Base-by-base conservation (phyloP, 2,113 vertebrate species). In the Cheilinus undulatus region DNA sequence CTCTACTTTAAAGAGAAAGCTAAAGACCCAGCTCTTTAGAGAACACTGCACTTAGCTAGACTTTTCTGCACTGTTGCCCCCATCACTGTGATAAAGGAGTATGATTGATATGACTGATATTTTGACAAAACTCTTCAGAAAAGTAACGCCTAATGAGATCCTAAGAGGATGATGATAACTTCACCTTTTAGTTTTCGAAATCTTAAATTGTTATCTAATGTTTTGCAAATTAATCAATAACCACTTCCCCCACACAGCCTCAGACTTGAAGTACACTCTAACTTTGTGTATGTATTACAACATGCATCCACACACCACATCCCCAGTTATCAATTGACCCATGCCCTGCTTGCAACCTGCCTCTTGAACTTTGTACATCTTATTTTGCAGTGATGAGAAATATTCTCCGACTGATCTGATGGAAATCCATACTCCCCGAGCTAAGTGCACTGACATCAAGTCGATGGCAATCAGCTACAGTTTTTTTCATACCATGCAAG, bases 371-470 rank as follows among this genome's bases (percentile, higher is more conserved):
- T 14, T 72, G 22, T 24, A 82, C 64, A 45, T 50, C 83, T 81
- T 74, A 56, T 57, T 84, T 69, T 34, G 62, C 32, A 45, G 65
- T 14, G 7, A 49, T 69, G 57, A 71, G 67, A 78, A 75, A 82
- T 73, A 73, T 61, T 73, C 63, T 24, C n/a, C 34, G 8, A 3
- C 51, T 43, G 42, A 84, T 80, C 57, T 70, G 57, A 69, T 54
- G 48, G 54, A 58, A 69, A 87, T 87, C 73, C 48, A 76, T 87
- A 70, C 52, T 61, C 57, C 42, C 65, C 14, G 17, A 56, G 60
- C 60, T 45, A 48, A 75, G 60, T 66, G 66, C 59, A 19, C n/a
- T 75, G 83, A 80, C 83, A 69, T 57, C 63, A 56, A 20, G 76
- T 86, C 85, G 11, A 80, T 80, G 70, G 69, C 67, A 71, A 68